Evolutionary conservation across 2,888 invertebrate species (phyloP), one percentile per base, ranked within the genome.

Genomic region (Ethmia dodecea): DNA sequence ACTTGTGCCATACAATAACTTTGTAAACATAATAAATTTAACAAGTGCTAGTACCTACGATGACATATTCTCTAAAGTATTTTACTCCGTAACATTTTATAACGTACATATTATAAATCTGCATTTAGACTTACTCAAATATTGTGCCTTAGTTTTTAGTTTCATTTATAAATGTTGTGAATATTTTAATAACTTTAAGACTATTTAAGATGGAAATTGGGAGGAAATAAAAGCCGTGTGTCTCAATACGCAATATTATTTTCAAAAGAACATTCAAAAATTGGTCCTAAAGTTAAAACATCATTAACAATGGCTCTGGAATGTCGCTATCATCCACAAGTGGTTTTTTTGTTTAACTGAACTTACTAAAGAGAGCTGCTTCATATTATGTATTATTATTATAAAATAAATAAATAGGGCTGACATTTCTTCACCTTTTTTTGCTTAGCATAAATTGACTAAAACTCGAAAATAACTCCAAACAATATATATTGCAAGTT

Each of bases 271-370:
- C 79, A 70, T 81, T 84, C 74, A 83, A 86, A 86, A 86, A 84
- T 84, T 84, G 84, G 84, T 84, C 84, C 84, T 84, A 84, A 84
- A 77, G 63, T 80, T 84, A 84, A 84, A 84, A 83, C 79, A 80
- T 79, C 78, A 74, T 81, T 83, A 84, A 86, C 86, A 86, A 84
- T 84, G 79, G 80, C 77, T 81, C 81, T 86, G 86, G 86, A 86
- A 86, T 86, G 86, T 86, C 59, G 61, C 66, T 71, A 69, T 73
- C 71, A 74, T 76, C 69, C 73, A 68, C 61, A 69, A 68, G 65
- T 67, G 64, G 64, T 68, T 73, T 69, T 52, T 53, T 58, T 55
- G 53, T n/a, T 31, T 33, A 15, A 28, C 31, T 28, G 34, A 37
- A 24, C 25, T 28, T 16, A 39, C 12, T 22, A 22, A 65, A 79